A percentile compares a stretch with the other conserved stretches of the same genome.
Conservation (phyloP, 2,113 vertebrate genomes). For the Indicator maculatus region DNA sequence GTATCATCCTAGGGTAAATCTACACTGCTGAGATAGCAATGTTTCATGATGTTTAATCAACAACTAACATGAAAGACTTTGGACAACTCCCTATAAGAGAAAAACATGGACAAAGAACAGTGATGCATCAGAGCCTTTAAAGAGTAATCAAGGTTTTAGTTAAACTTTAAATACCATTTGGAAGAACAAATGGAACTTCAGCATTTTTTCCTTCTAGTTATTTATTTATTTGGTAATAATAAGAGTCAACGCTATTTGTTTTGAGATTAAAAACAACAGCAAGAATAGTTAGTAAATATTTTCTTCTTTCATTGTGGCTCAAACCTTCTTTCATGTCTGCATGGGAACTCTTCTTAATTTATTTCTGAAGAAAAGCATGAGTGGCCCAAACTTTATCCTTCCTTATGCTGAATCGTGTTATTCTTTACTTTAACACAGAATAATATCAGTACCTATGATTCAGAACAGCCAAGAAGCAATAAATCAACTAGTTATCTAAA, state of each 20-base stretch:
- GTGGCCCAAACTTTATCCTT: slow-evolving; percentile 6
- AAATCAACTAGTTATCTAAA: background rate
- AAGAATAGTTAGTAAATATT: background rate
- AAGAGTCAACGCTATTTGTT: background rate
- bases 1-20: background rate
- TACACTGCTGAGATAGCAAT: background rate
- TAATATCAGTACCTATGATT: background rate
- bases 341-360: background rate
- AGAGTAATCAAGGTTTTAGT: background rate
- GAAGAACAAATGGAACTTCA: background rate
- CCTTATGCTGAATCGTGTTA: background rate
- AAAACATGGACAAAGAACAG: background rate
- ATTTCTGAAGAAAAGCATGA: background rate
- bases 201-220: background rate
- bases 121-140: background rate
- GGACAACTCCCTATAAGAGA: background rate
- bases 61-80: slow-evolving; percentile 21
- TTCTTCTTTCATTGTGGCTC: background rate
- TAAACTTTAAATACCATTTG: slow-evolving; percentile 27
- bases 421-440: background rate
- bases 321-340: background rate
- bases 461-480: background rate
- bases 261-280: background rate
- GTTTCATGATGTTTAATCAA: background rate
- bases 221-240: slow-evolving; percentile 3